A percentile compares a stretch with the other conserved stretches of the same genome.
Conservation (phyloP, 2,797 vertebrate genomes). For the Malacoraja senta region DNA sequence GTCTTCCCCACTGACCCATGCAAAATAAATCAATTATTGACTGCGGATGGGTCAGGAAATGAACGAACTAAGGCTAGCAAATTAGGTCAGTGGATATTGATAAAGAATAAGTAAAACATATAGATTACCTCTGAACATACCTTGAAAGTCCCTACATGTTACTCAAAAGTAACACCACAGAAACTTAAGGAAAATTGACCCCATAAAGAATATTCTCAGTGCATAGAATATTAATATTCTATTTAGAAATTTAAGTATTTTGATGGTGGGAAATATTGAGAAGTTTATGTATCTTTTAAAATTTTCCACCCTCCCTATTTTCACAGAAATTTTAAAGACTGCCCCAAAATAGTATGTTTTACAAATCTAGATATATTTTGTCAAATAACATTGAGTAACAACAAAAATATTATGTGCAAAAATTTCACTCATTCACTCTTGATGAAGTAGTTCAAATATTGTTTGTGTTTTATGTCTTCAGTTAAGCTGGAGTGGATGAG, state of each 20-base stretch:
- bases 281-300: background rate
- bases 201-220: too few species aligned
- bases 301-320: background rate
- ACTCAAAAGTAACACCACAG: background rate
- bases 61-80: background rate
- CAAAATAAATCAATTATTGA: background rate
- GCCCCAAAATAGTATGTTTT: background rate
- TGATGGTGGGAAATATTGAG: background rate
- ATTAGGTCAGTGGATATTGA: background rate
- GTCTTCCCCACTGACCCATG: too few species aligned
- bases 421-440: constrained; percentile 24
- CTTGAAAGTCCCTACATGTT: background rate
- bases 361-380: background rate
- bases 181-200: background rate
- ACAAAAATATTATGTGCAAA: background rate
- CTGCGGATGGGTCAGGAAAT: background rate
- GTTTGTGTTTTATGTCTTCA: background rate
- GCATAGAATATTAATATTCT: too few species aligned
- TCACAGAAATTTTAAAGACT: background rate
- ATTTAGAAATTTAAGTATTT: background rate
- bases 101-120: background rate
- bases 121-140: background rate
- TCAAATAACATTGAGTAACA: too few species aligned
- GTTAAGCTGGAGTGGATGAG: background rate
- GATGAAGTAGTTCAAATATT: background rate